A percentile compares a stretch with the other conserved stretches of the same genome.
Evolutionary conservation across 30 jellyfish, hydroid and myxozoan species (phyloP).

Genomic region (Clytia hemisphaerica): DNA sequence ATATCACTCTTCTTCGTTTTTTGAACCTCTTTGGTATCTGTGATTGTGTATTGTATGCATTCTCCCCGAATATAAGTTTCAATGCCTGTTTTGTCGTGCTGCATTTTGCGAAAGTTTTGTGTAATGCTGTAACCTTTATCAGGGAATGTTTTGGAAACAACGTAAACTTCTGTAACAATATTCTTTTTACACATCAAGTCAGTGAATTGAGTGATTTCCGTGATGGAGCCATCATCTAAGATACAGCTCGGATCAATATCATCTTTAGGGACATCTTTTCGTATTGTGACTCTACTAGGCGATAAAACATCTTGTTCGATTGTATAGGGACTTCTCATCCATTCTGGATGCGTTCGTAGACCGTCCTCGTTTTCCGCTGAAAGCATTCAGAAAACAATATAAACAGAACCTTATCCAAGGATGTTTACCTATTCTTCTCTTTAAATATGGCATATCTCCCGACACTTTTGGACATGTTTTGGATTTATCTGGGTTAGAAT

Average conservation of each 20-base stretch:
- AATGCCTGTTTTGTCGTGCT: background rate
- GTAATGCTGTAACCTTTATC: slow-evolving; percentile 14
- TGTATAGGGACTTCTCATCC: slow-evolving; percentile 9
- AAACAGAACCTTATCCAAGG: too few species aligned
- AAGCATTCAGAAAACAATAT: too few species aligned
- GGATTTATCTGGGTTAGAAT: too few species aligned
- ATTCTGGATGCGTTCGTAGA: background rate
- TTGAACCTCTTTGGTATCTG: background rate
- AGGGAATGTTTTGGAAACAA: slow-evolving; percentile 26
- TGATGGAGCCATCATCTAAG: slow-evolving; percentile 20
- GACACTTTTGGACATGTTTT: too few species aligned
- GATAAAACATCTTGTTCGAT: slow-evolving; percentile 4
- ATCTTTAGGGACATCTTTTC: background rate
- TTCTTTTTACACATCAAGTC: slow-evolving; percentile 19
- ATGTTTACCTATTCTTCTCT: too few species aligned
- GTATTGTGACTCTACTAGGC: background rate
- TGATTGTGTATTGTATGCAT: slow-evolving; percentile 6
- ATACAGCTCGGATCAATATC: slow-evolving; percentile 3
- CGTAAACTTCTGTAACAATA: slow-evolving; percentile 3
- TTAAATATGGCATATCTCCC: too few species aligned
- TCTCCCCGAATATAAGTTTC: slow-evolving; percentile 16
- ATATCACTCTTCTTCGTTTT: background rate
- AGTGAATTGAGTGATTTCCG: slow-evolving; percentile 28
- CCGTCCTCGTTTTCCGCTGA: background rate
- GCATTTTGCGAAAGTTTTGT: slow-evolving; percentile 18